phyloP scores from a whole-genome alignment of 2,888 invertebrate species.

The Eledone cirrhosa region DNA sequence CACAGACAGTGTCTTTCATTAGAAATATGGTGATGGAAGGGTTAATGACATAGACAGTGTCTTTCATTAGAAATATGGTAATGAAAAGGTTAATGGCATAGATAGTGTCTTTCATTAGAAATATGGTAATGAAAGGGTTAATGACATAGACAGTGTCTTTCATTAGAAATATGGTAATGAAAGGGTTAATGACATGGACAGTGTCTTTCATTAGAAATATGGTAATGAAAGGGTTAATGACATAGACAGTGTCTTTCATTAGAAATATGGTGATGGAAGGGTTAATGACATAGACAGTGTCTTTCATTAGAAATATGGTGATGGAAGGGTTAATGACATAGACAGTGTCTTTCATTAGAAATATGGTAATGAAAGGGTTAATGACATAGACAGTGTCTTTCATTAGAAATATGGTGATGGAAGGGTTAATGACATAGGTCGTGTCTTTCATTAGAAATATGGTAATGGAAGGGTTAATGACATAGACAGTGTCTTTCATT shows the following conservation, averaged over 20 bases:
- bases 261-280: too few species aligned
- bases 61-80: too few species aligned
- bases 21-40: too few species aligned
- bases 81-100: neutral
- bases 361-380: too few species aligned
- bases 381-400: neutral
- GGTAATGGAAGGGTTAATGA: neutral
- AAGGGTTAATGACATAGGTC: too few species aligned
- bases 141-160: neutral
- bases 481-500: neutral
- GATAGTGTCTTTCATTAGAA: neutral
- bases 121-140: too few species aligned
- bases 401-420: too few species aligned
- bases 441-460: too few species aligned
- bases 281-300: neutral
- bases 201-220: too few species aligned
- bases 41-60: neutral
- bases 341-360: neutral
- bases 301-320: too few species aligned
- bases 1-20: neutral
- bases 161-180: too few species aligned
- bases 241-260: neutral
- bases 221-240: neutral
- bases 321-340: neutral
- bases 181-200: neutral